Conservation (phyloP, 2,113 vertebrate species). For the Stomatorhinus ivindoensis region DNA sequence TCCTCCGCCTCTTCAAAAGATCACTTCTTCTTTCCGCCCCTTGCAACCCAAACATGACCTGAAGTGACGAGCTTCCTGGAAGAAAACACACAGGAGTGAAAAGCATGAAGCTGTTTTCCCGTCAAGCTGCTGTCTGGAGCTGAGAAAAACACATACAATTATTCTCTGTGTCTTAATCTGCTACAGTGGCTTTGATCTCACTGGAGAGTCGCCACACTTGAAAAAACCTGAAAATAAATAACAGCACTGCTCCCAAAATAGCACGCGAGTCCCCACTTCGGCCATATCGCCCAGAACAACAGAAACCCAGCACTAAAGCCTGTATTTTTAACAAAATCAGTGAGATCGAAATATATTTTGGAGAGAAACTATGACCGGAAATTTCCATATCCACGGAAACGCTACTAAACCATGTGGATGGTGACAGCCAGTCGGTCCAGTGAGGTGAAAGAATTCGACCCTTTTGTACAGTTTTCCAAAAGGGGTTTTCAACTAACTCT, state of each 20-base stretch:
- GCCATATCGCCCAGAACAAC: constrained; percentile 46
- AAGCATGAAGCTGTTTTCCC: background rate
- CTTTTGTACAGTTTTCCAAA: background rate
- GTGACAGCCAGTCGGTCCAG: background rate
- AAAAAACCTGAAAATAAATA: constrained; percentile 52
- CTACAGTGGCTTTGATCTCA: constrained; percentile 39
- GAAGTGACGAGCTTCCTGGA: background rate
- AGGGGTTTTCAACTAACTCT: background rate
- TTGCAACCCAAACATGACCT: background rate
- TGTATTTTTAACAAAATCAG: constrained; percentile 48
- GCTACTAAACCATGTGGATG: background rate
- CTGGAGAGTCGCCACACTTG: constrained; percentile 38
- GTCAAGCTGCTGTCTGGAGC: background rate
- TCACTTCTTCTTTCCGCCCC: background rate
- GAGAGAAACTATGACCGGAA: constrained; percentile 31
- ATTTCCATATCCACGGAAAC: background rate
- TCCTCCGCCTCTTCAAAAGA: background rate
- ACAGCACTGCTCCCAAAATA: constrained; percentile 40
- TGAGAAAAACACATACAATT: constrained; percentile 19
- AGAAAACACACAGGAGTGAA: background rate
- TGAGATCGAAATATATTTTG: background rate
- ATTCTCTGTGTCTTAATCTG: constrained; percentile 24
- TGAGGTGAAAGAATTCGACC: background rate
- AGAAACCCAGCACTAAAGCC: constrained; percentile 36
- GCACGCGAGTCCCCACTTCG: constrained; percentile 26